A percentile compares a stretch with the other conserved stretches of the same genome.
Evolutionary conservation across 1,140 invertebrate species (phyloP).

Genomic region (Anagrus nilaparvatae): DNA sequence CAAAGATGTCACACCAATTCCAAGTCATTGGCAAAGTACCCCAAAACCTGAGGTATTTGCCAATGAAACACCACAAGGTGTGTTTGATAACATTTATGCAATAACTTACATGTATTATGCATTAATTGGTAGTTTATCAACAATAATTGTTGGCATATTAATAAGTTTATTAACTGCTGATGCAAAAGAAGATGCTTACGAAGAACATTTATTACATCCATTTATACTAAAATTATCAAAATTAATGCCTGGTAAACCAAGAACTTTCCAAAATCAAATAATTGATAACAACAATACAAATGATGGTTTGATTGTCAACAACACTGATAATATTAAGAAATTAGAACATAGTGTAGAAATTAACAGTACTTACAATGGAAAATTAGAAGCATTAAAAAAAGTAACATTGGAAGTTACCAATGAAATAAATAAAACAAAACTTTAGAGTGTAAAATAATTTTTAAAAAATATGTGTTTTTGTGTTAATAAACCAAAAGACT

Average conservation of each 20-base stretch:
- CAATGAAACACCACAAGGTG: slow-evolving; percentile 11
- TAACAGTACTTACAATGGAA: slow-evolving; percentile 29
- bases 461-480: no score
- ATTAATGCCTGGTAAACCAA: slow-evolving; percentile 43
- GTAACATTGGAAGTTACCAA: slow-evolving; percentile 36
- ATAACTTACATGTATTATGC: slow-evolving; percentile 71
- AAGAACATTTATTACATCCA: slow-evolving; percentile 57
- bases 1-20: slow-evolving; percentile 11
- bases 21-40: slow-evolving; percentile 8
- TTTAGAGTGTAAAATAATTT: no score
- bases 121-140: slow-evolving; percentile 55
- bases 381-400: slow-evolving; percentile 35
- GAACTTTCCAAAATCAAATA: slow-evolving; percentile 18
- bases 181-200: slow-evolving; percentile 52
- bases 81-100: slow-evolving; percentile 49
- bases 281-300: slow-evolving; percentile 21
- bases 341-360: slow-evolving; percentile 25
- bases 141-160: slow-evolving; percentile 51
- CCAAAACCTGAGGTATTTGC: slow-evolving; percentile 9
- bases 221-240: slow-evolving; percentile 48
- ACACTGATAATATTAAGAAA: slow-evolving; percentile 17
- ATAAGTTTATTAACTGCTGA: slow-evolving; percentile 54
- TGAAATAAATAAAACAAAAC: no score
- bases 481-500: no score
- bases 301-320: slow-evolving; percentile 13